Evolutionary conservation across 2,797 vertebrate genomes (phyloP).

Genomic region (Microctenopoma stevenorrisi): DNA sequence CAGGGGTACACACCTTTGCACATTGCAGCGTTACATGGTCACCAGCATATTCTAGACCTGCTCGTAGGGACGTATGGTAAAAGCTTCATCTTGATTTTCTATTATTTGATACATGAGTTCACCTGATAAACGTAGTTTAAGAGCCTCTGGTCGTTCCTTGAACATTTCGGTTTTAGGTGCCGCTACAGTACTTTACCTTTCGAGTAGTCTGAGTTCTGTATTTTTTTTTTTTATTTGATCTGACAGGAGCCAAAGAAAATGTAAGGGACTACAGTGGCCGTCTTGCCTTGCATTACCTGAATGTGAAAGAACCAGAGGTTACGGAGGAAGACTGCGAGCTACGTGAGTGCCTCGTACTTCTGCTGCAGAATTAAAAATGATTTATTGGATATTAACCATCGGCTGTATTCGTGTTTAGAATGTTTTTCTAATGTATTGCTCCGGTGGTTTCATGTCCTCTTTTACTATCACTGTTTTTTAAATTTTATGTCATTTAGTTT

Average conservation of each 20-base stretch:
- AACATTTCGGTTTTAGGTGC: slow-evolving; percentile 26
- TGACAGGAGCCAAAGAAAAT: slow-evolving; percentile 83
- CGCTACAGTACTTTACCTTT: slow-evolving; percentile 27
- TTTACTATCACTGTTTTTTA: neutral
- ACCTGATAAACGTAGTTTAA: neutral
- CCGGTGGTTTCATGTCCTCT: neutral
- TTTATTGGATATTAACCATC: neutral
- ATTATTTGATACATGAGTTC: neutral
- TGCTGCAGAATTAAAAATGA: neutral
- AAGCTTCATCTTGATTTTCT: neutral
- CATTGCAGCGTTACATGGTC: slow-evolving; percentile 86
- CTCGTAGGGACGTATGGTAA: slow-evolving; percentile 83
- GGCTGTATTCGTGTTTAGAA: neutral
- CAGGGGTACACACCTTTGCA: slow-evolving; percentile 88
- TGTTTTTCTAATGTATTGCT: neutral
- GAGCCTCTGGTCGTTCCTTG: neutral
- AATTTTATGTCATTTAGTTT: neutral
- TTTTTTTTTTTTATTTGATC: neutral
- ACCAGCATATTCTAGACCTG: slow-evolving; percentile 81
- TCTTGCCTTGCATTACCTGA: slow-evolving; percentile 81
- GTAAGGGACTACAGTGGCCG: slow-evolving; percentile 86
- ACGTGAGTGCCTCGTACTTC: slow-evolving; percentile 71
- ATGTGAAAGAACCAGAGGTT: slow-evolving; percentile 65
- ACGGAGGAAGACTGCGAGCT: slow-evolving; percentile 67
- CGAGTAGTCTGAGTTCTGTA: slow-evolving; percentile 9